Percentiles rank a stretch among this genome's conserved stretches.
These are phyloP conservation scores for Clytia hemisphaerica DNA, from an alignment of 30 jellyfish, hydroid and myxozoan genomes.

Conservation along the genomic window DNA sequence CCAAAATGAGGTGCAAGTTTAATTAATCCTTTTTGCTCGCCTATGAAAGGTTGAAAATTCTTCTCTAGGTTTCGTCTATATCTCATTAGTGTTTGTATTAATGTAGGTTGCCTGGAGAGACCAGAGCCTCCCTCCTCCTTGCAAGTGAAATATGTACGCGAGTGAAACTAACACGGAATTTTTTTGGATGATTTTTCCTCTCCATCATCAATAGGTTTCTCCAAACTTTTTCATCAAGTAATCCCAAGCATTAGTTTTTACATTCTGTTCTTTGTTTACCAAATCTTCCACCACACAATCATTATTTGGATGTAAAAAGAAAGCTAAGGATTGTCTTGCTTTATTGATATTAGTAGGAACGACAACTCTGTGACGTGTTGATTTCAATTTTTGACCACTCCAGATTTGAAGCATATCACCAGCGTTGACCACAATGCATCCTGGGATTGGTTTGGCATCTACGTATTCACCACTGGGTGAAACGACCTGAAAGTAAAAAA, in stretches of 20 bases:
- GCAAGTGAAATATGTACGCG: no score
- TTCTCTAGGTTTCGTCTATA: no score
- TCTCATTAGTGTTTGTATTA: no score
- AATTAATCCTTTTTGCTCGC: no score
- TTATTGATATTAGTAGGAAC: background rate
- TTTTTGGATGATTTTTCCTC: no score
- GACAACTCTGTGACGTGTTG: slow-evolving; percentile 37
- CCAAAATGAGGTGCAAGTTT: no score
- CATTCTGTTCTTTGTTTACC: slow-evolving; percentile 17
- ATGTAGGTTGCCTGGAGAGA: no score
- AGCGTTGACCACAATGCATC: slow-evolving; percentile 27
- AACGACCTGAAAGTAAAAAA: slow-evolving; percentile 3
- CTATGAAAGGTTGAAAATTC: no score
- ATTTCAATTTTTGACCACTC: slow-evolving; percentile 18
- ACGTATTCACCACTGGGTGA: slow-evolving; percentile 22
- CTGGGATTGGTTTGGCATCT: slow-evolving; percentile 38
- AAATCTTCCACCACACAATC: slow-evolving; percentile 4
- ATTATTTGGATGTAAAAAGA: slow-evolving; percentile 38
- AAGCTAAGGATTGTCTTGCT: slow-evolving; percentile 37
- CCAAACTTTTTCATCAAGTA: slow-evolving; percentile 18
- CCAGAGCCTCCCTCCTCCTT: no score
- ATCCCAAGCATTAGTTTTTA: slow-evolving; percentile 10
- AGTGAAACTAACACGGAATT: no score
- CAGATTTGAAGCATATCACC: slow-evolving; percentile 33
- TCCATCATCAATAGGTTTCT: slow-evolving; percentile 12